Evolutionary conservation across 2,113 vertebrate genomes (phyloP).

Genomic region (Aix galericulata): DNA sequence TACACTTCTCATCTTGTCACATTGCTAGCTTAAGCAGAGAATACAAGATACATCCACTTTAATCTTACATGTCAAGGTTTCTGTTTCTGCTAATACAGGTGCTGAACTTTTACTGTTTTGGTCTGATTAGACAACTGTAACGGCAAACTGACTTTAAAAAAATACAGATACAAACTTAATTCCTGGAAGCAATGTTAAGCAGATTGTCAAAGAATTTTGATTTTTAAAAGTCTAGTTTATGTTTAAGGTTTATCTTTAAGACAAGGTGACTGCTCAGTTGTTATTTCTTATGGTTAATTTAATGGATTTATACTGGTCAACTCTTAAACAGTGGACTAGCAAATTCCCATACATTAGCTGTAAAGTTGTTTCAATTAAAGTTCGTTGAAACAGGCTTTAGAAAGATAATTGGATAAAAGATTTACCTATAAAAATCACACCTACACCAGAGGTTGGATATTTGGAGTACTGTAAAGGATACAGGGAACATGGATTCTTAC

Average conservation of each 20-base stretch:
- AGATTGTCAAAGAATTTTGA: background rate
- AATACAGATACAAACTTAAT: background rate
- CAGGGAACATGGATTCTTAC: background rate
- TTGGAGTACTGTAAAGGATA: background rate
- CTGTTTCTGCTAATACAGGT: background rate
- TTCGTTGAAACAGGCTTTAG: background rate
- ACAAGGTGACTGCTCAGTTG: background rate
- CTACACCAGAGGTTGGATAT: background rate
- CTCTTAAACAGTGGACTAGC: background rate
- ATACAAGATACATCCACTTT: background rate
- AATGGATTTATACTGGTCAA: background rate
- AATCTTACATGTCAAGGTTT: background rate
- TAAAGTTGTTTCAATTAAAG: background rate
- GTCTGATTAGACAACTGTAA: background rate
- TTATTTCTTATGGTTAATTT: background rate
- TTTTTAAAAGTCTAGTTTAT: background rate
- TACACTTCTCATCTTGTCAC: background rate
- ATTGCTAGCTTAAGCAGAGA: background rate
- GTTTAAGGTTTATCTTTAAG: background rate
- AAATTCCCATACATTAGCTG: background rate
- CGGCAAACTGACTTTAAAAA: background rate
- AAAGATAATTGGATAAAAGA: background rate
- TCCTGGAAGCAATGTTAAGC: slow-evolving; percentile 10
- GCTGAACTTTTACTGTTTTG: background rate
- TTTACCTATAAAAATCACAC: background rate